These are phyloP conservation scores for Melieria picta DNA, from an alignment of 2,888 invertebrate species.

Conservation along the genomic window DNA sequence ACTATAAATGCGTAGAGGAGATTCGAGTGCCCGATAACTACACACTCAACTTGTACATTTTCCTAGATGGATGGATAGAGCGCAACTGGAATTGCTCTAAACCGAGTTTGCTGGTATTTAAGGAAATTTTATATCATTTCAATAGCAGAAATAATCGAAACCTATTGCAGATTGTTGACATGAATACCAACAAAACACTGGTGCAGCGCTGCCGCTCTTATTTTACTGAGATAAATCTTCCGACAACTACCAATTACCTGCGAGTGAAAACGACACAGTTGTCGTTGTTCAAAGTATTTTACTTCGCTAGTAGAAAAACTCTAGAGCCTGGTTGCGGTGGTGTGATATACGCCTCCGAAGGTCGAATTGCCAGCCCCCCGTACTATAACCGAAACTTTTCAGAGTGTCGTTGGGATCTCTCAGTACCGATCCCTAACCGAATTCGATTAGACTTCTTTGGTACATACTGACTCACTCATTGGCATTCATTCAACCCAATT, in stretches of 20 bases:
- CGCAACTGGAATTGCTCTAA: slow-evolving; percentile 20
- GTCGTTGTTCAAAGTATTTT: slow-evolving; percentile 40
- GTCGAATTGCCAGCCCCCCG: slow-evolving; percentile 72
- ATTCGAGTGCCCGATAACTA: slow-evolving; percentile 74
- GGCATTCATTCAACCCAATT: neutral
- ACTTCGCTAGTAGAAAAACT: slow-evolving; percentile 46
- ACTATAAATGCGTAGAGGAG: slow-evolving; percentile 70
- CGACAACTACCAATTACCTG: slow-evolving; percentile 49
- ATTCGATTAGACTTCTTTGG: slow-evolving; percentile 49
- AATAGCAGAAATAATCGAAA: neutral
- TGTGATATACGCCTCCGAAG: slow-evolving; percentile 42
- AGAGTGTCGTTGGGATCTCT: slow-evolving; percentile 73
- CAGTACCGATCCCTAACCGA: slow-evolving; percentile 66
- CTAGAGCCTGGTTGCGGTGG: slow-evolving; percentile 58
- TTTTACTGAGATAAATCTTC: slow-evolving; percentile 24
- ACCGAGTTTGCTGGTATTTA: slow-evolving; percentile 48
- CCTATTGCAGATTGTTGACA: slow-evolving; percentile 50
- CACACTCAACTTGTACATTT: slow-evolving; percentile 77
- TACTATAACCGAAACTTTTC: slow-evolving; percentile 69
- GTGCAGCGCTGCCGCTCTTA: slow-evolving; percentile 33
- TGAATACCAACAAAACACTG: slow-evolving; percentile 47
- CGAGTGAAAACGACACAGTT: slow-evolving; percentile 44
- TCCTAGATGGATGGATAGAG: neutral
- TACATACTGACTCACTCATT: slow-evolving; percentile 37
- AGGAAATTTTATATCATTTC: neutral